Evolutionary conservation across 2,797 vertebrate genomes (phyloP).

Genomic region (Brachyrhaphis roseni): DNA sequence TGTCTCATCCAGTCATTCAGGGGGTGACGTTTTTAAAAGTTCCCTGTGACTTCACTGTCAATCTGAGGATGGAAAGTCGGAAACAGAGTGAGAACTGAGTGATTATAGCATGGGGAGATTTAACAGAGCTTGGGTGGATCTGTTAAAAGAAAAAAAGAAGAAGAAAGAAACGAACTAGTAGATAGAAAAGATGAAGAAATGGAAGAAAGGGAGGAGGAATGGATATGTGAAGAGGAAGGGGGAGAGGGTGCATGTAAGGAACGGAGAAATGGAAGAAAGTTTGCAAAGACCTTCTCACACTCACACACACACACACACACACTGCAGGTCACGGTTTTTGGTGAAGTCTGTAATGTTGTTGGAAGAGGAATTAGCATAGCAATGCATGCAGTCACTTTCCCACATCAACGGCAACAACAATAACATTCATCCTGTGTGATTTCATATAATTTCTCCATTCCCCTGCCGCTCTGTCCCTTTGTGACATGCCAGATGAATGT

Average conservation of each 20-base stretch:
- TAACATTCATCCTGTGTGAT: constrained; percentile 73
- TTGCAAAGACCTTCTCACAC: constrained; percentile 25
- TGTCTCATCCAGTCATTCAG: constrained; percentile 63
- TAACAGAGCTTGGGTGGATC: constrained; percentile 43
- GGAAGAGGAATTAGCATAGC: constrained; percentile 60
- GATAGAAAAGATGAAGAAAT: constrained; percentile 42
- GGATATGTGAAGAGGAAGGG: constrained; percentile 38
- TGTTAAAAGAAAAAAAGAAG: constrained; percentile 20
- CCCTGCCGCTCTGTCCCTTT: constrained; percentile 61
- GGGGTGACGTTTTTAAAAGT: constrained; percentile 67
- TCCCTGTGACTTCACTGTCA: constrained; percentile 50
- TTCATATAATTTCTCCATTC: constrained; percentile 78
- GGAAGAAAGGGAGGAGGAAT: constrained; percentile 32
- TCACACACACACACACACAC: constrained; percentile 27
- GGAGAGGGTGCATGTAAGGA: constrained; percentile 29
- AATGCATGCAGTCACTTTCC: constrained; percentile 60
- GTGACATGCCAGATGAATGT: constrained; percentile 75
- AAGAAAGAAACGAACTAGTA: constrained; percentile 8
- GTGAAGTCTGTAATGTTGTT: constrained; percentile 51
- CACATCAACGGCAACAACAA: constrained; percentile 76
- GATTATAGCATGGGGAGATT: constrained; percentile 46
- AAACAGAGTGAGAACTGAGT: constrained; percentile 38
- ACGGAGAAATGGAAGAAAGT: constrained; percentile 33
- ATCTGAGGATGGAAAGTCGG: constrained; percentile 54
- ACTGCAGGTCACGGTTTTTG: constrained; percentile 45